Base-by-base conservation (phyloP, 1,140 invertebrate species). In the Drosophila dunni region DNA sequence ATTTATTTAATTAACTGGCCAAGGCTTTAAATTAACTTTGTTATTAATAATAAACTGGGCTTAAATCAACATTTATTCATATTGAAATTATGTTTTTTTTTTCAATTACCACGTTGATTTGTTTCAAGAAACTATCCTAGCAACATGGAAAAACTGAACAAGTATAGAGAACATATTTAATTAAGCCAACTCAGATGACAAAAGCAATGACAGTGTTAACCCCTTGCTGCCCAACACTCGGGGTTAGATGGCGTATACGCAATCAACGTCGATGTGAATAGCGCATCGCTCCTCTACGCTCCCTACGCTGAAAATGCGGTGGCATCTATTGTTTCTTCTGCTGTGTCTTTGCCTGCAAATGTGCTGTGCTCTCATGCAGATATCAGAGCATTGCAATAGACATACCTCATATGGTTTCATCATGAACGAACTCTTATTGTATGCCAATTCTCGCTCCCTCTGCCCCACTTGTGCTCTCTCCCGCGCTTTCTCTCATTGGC, bases 171-270 rank as follows among this genome's bases (percentile, higher is more conserved):
- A 68, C 63, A 77, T 63, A 68, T 77, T 77, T 77, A 77, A 77
- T 77, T 77, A 77, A 77, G 75, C 75, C 64, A 77, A 68, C 75
- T 70, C 40, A 51, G 17, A 64, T 38, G 53, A 64, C 53, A 69
- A 48, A 57, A 50, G 61, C 24, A 13, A 65, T 63, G 51, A 61
- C 71, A 69, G 50, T 8, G 42, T 24, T n/a, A 15, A 33, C 54
- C 40, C 20, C 60, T 38, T 38, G 9, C 11, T 9, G 17, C 13
- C 8, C 15, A 10, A 1, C 2, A 11, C 33, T 29, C 50, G 2
- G 1, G n/a, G 36, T 51, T 46, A 34, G 34, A 46, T 54, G 40
- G 9, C 29, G 50, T 13, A 4, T n/a, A 53, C 56, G 57, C 42
- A 68, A 74, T 51, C 72, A 48, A 48, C 48, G 51, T 33, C 24